Evolutionary conservation across 2,888 invertebrate species (phyloP).

Genomic region (Bursaphelenchus okinawaensis): DNA sequence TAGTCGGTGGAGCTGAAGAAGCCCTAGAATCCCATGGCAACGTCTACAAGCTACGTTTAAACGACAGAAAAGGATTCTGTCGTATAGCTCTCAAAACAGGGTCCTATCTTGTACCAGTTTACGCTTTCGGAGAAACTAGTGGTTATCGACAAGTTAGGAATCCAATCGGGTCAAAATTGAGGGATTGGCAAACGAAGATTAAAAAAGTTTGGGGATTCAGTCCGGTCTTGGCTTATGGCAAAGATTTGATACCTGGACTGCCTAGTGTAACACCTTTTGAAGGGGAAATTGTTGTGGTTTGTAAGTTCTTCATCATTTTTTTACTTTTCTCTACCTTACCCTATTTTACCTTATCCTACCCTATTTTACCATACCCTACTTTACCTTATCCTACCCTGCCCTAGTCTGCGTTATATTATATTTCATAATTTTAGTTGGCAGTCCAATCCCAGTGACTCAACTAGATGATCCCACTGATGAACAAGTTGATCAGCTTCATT

Average conservation of each 20-base stretch:
- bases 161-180: constrained; percentile 7
- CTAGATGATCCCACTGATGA: constrained; percentile 70
- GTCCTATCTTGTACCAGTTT: constrained; percentile 59
- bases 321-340: neutral
- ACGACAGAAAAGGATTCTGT: constrained; percentile 4
- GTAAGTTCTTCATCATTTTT: constrained; percentile 14
- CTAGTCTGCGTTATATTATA: neutral
- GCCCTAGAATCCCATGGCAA: constrained; percentile 71
- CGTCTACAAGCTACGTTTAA: constrained; percentile 23
- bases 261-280: constrained; percentile 79
- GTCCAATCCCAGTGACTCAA: constrained; percentile 72
- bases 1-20: constrained; percentile 85
- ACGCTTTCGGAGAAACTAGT: constrained; percentile 60
- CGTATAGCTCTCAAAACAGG: constrained; percentile 28
- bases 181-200: constrained; percentile 9
- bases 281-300: constrained; percentile 74
- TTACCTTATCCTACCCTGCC: neutral
- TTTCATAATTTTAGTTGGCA: constrained; percentile 66
- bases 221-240: constrained; percentile 60
- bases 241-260: constrained; percentile 79
- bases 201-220: neutral
- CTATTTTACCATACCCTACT: neutral
- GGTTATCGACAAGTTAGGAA: constrained; percentile 12
- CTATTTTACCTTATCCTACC: neutral
- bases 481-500: constrained; percentile 72